Base-by-base conservation (phyloP, 2,888 invertebrate species). In the Neoaliturus tenellus region DNA sequence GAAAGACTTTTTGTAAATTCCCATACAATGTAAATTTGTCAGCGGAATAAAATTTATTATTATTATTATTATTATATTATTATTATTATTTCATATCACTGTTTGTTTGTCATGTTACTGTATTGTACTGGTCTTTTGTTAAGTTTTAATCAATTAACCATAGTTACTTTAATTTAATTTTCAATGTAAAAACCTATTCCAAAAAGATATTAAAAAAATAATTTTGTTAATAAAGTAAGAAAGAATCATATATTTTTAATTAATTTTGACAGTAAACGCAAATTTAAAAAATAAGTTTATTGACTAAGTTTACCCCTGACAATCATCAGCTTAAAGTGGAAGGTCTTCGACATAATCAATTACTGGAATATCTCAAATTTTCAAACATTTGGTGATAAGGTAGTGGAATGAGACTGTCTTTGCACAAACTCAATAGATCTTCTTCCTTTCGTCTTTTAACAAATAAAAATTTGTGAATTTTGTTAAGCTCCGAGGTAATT, bases 241-340 rank as follows among this genome's bases (percentile, higher is more conserved):
- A 48, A 48, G 17, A 48, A 48, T 48, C 48, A 48, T 48, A 48
- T 48, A 48, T 48, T 48, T 48, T 48, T 12, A 48, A n/a, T 48
- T 48, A 48, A 48, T 48, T 48, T n/a, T 48, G 48, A 48, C 48
- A 48, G 48, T 48, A 48, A 48, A 48, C 6, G 17, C 48, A 48
- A 48, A 12, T 48, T 48, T n/a, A 12, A 12, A 12, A 48, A 48
- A 48, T 48, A 4, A 48, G n/a, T n/a, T n/a, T n/a, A n/a, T n/a
- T n/a, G n/a, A 48, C 48, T 48, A 8, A 48, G 48, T 48, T 48
- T 48, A 48, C 48, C 48, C 17, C 10, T 48, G 48, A 12, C 17
- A 48, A 48, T 48, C 48, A 48, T 48, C 48, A 48, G 48, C 48
- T 48, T 48, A 48, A 48, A 48, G 48, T 48, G 48, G 48, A 48